Evolutionary conservation across 2,797 vertebrate genomes (phyloP).

Genomic region (Atherinosoma microstoma): DNA sequence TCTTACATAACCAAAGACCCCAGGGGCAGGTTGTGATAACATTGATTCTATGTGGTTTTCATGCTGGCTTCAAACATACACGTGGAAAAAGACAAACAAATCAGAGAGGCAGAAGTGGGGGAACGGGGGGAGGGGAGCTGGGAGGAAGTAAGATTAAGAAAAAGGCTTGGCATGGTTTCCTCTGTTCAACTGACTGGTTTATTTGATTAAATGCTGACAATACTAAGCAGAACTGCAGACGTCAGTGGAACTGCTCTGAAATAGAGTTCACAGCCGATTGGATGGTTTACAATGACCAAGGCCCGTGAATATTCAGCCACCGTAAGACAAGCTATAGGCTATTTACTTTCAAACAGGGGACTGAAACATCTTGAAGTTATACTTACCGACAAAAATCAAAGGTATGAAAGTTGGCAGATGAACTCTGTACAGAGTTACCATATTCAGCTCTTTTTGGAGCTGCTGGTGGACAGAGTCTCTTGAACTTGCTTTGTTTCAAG

Average conservation of each 20-base stretch:
- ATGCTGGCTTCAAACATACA: constrained; percentile 35
- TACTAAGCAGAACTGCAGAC: background rate
- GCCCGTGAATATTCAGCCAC: background rate
- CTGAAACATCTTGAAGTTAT: background rate
- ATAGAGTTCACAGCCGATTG: constrained; percentile 31
- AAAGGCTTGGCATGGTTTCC: constrained; percentile 4
- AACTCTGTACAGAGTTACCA: constrained; percentile 68
- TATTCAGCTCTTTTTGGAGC: constrained; percentile 65
- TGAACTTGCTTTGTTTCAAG: constrained; percentile 19
- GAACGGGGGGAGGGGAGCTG: background rate
- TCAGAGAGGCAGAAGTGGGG: background rate
- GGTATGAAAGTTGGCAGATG: constrained; percentile 65
- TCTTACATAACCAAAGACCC: constrained; percentile 72
- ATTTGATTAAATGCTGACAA: constrained; percentile 9
- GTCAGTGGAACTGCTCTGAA: constrained; percentile 10
- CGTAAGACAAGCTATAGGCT: background rate
- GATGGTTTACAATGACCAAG: constrained; percentile 1
- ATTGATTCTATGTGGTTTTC: constrained; percentile 64
- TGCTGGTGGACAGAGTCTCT: constrained; percentile 43
- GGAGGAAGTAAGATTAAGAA: background rate
- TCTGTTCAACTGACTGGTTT: constrained; percentile 22
- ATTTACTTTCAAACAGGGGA: background rate
- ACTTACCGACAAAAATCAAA: constrained; percentile 79
- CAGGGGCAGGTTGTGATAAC: constrained; percentile 66
- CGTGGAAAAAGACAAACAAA: constrained; percentile 21